A percentile compares a stretch with the other conserved stretches of the same genome.
phyloP scores from a whole-genome alignment of 1,140 invertebrate genomes.

The Rhopalosiphum maidis region DNA sequence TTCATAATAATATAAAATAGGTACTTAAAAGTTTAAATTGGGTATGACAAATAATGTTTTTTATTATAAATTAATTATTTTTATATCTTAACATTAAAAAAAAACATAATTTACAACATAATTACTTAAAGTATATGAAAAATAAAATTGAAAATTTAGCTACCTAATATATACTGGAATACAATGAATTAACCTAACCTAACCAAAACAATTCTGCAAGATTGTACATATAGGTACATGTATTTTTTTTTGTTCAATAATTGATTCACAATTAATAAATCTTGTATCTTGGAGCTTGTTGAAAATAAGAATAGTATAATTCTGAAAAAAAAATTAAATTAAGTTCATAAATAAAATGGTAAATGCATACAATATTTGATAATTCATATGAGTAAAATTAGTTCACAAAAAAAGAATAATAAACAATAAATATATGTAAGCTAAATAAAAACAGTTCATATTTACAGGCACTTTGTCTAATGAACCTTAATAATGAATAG shows the following conservation, averaged over 20 bases:
- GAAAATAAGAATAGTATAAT: neutral
- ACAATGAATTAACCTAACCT: too few relatives aligned
- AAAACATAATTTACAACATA: too few relatives aligned
- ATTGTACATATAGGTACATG: too few relatives aligned
- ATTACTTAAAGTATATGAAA: too few relatives aligned
- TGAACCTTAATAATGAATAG: neutral
- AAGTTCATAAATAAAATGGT: neutral
- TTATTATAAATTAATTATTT: too few relatives aligned
- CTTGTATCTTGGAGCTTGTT: neutral
- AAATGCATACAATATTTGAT: neutral
- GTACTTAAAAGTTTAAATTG: too few relatives aligned
- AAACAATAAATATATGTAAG: neutral
- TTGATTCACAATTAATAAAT: neutral
- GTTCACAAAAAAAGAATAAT: neutral
- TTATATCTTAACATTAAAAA: too few relatives aligned
- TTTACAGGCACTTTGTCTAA: neutral
- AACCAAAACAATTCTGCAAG: too few relatives aligned
- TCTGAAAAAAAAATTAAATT: constrained; percentile 17
- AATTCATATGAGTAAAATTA: neutral
- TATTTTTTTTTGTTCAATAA: neutral
- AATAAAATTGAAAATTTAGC: too few relatives aligned
- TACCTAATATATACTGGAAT: too few relatives aligned
- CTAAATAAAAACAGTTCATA: neutral
- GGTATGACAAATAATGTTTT: too few relatives aligned
- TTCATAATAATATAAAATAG: too few relatives aligned